Evolutionary conservation across 2,888 invertebrate genomes (phyloP), one percentile per base, ranked within the genome.

Genomic region (Dioctria linearis): DNA sequence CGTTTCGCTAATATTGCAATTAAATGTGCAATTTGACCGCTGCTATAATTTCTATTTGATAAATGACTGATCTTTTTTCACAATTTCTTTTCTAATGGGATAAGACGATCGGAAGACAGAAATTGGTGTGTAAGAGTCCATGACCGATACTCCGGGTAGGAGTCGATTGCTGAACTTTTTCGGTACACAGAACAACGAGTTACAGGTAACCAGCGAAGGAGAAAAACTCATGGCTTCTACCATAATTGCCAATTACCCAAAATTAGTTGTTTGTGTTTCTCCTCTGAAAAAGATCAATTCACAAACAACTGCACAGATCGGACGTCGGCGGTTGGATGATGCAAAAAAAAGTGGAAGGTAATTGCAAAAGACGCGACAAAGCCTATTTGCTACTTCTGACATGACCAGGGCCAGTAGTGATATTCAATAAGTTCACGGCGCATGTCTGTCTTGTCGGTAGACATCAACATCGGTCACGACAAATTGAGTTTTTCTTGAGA

Each of bases 21-120:
- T 67, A 67, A 67, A 46, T 67, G 11, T 46, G 25, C 49, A 67
- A 67, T 67, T 67, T 67, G n/a, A 5, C 46, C 25, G 43, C 67
- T 11, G 25, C 67, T 67, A 46, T 46, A 67, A 67, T 67, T 67
- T 67, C 67, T 67, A 67, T 67, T 67, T 67, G 46, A 67, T 67
- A 67, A 67, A 67, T 67, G 46, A 46, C 67, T 46, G 46, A 42
- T 42, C 67, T 67, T 67, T 67, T 67, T 67, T 43, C 67, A 67
- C 67, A 67, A 43, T 67, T 67, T 46, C 46, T 46, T 46, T 43
- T 43, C 11, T 9, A 67, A 43, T 43, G 37, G 5, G 57, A 13
- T 57, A 67, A 67, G 67, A 67, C 13, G 67, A 25, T 67, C 25
- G 9, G 46, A 67, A 46, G 67, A 46, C 25, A 4, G 49, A 13